Evolutionary conservation across 2,797 vertebrate genomes (phyloP).

Genomic region (Ibycter americanus): DNA sequence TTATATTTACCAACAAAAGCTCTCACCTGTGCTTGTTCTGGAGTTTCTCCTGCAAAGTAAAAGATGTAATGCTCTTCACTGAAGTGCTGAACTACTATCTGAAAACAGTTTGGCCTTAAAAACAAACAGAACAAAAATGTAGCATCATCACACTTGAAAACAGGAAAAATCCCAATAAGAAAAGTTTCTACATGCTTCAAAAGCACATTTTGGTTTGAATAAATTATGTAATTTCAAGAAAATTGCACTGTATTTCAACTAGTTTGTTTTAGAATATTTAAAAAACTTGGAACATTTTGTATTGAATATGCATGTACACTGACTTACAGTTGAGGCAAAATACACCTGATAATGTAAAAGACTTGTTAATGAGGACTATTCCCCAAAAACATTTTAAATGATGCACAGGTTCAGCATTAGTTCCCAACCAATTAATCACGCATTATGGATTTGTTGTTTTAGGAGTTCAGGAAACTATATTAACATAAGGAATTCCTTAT

Average conservation of each 20-base stretch:
- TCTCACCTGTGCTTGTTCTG: slow-evolving; percentile 81
- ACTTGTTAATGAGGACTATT: not conserved
- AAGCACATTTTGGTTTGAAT: not conserved
- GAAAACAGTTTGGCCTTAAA: slow-evolving; percentile 99
- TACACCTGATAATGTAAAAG: not conserved
- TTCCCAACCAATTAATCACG: not conserved
- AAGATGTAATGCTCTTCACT: slow-evolving; percentile 99
- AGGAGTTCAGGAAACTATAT: not conserved
- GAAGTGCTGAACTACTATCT: slow-evolving; percentile 99
- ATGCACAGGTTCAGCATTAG: not conserved
- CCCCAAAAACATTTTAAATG: not conserved
- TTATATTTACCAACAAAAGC: not conserved
- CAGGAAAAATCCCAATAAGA: not conserved
- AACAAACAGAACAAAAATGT: slow-evolving; percentile 36
- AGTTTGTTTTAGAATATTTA: not conserved
- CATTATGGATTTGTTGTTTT: not conserved
- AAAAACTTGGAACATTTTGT: not conserved
- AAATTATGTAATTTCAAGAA: not conserved
- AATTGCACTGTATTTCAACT: not conserved
- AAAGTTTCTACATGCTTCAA: not conserved
- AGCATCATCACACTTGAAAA: too few species aligned
- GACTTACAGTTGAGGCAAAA: not conserved
- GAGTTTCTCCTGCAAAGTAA: slow-evolving; percentile 95
- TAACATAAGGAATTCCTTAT: not conserved
- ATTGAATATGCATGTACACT: not conserved